These are phyloP conservation scores for Lichenostomus cassidix DNA, from an alignment of 2,113 vertebrate genomes.

Conservation along the genomic window DNA sequence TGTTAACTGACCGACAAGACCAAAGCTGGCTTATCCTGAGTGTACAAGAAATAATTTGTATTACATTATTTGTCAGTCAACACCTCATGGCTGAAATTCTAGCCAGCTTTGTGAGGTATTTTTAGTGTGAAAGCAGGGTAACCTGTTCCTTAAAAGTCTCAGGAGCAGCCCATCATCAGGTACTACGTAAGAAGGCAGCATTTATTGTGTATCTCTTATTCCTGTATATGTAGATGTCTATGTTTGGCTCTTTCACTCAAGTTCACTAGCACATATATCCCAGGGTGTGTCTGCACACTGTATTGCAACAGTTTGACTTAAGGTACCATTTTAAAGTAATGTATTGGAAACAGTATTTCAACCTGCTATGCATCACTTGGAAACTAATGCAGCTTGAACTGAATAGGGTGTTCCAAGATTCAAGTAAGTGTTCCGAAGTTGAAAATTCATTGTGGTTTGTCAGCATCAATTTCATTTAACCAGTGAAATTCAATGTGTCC, in stretches of 20 bases:
- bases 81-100: neutral
- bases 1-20: neutral
- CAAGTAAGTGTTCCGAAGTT: neutral
- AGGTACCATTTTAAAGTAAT: neutral
- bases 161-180: neutral
- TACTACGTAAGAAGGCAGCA: neutral
- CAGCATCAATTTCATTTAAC: neutral
- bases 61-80: neutral
- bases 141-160: conserved; percentile 13
- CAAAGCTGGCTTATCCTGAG: neutral
- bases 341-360: neutral
- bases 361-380: neutral
- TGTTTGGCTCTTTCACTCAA: conserved; percentile 17
- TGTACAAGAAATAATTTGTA: neutral
- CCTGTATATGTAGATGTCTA: neutral
- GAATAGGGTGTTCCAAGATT: neutral
- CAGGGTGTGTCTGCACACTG: neutral
- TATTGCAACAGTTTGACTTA: neutral
- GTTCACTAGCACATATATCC: neutral
- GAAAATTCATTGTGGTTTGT: neutral
- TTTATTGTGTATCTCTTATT: conserved; percentile 32
- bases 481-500: neutral
- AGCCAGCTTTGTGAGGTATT: neutral
- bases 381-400: neutral
- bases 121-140: neutral